Conservation (phyloP, 2,113 vertebrate genomes). For the Terrapene triunguis region DNA sequence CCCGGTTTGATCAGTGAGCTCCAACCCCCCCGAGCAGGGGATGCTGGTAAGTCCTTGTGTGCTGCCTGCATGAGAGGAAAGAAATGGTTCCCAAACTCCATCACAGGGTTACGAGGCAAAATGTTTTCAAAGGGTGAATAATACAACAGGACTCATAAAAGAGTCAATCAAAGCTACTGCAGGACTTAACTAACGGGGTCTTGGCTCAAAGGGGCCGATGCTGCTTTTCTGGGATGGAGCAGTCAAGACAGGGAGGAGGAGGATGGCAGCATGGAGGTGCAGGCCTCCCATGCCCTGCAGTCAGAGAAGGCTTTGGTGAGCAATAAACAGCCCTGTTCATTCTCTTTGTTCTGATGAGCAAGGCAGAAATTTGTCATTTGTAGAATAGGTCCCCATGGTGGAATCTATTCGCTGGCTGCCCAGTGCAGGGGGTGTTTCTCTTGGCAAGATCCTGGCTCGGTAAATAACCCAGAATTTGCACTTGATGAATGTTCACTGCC, state of each 20-base stretch:
- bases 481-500: constrained; percentile 43
- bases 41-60: background rate
- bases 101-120: constrained; percentile 59
- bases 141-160: constrained; percentile 51
- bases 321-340: background rate
- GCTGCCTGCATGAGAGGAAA: background rate
- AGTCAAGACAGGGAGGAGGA: fast-evolving
- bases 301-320: background rate
- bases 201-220: fast-evolving
- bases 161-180: background rate
- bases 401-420: background rate
- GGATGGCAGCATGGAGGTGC: fast-evolving
- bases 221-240: background rate
- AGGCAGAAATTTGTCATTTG: background rate
- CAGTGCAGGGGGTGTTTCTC: background rate
- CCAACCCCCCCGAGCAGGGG: background rate
- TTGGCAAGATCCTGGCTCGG: background rate
- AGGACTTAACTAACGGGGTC: background rate
- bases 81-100: background rate
- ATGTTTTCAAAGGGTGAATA: constrained; percentile 48
- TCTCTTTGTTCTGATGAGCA: background rate
- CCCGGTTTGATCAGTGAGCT: background rate
- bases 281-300: fast-evolving
- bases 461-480: constrained; percentile 61
- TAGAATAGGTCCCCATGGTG: background rate